Evolutionary conservation across 1,140 invertebrate genomes (phyloP).

Genomic region (Heliothis virescens): DNA sequence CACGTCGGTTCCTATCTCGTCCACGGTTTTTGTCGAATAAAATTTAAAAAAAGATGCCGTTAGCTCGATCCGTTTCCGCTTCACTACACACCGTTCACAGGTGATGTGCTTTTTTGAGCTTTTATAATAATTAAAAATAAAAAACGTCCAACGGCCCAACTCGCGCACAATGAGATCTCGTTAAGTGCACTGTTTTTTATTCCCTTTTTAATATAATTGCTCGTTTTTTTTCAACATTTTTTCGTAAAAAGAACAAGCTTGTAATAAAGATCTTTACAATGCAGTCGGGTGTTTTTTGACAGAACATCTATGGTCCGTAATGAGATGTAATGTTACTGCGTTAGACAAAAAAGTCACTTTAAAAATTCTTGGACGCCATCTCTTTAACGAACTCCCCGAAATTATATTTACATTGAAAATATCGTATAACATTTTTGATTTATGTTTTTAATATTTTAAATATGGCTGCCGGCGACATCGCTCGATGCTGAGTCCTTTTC

Average conservation of each 20-base stretch:
- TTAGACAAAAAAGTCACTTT: slow-evolving; percentile 59
- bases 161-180: slow-evolving; percentile 69
- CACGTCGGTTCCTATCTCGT: slow-evolving; percentile 77
- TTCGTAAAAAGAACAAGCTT: slow-evolving; percentile 40
- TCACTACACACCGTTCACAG: slow-evolving; percentile 77
- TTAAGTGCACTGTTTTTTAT: slow-evolving; percentile 66
- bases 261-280: slow-evolving; percentile 44
- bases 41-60: slow-evolving; percentile 75
- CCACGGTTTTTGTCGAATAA: slow-evolving; percentile 74
- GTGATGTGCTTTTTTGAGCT: slow-evolving; percentile 71
- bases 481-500: slow-evolving; percentile 56
- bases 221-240: slow-evolving; percentile 49
- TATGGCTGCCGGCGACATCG: slow-evolving; percentile 77
- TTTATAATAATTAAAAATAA: slow-evolving; percentile 80
- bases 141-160: slow-evolving; percentile 57
- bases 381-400: slow-evolving; percentile 61
- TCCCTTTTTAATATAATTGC: slow-evolving; percentile 61
- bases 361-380: slow-evolving; percentile 55
- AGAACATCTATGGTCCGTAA: slow-evolving; percentile 38
- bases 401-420: slow-evolving; percentile 76
- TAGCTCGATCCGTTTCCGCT: slow-evolving; percentile 81
- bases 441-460: slow-evolving; percentile 82
- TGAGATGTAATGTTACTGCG: slow-evolving; percentile 45
- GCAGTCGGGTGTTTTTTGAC: slow-evolving; percentile 29
- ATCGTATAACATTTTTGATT: slow-evolving; percentile 82